Percentiles rank a stretch among this genome's conserved stretches.
These are phyloP conservation scores for Aricia agestis DNA, from an alignment of 1,140 invertebrate species.

Conservation along the genomic window DNA sequence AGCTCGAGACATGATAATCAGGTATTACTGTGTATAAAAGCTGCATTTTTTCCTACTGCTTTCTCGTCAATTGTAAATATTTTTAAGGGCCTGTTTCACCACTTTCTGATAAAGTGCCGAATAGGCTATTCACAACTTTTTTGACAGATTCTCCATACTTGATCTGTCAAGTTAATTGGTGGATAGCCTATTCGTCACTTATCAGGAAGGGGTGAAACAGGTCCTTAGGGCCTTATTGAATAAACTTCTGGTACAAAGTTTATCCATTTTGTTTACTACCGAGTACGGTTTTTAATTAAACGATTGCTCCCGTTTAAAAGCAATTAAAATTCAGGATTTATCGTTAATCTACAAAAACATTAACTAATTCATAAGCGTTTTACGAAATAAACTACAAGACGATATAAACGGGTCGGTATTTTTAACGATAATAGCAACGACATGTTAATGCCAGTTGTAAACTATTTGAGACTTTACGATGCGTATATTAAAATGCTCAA, in stretches of 20 bases:
- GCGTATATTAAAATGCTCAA: slow-evolving; percentile 7
- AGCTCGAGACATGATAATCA: not conserved
- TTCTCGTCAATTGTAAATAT: too few relatives aligned
- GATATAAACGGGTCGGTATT: slow-evolving; percentile 1
- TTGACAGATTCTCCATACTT: too few relatives aligned
- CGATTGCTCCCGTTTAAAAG: not conserved
- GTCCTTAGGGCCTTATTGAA: too few relatives aligned
- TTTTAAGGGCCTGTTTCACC: too few relatives aligned
- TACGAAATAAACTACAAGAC: slow-evolving; percentile 4
- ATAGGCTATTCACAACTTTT: too few relatives aligned
- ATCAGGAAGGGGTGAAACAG: too few relatives aligned
- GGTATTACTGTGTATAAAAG: not conserved
- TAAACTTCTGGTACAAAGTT: too few relatives aligned
- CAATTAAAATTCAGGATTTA: not conserved
- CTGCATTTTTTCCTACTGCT: not conserved
- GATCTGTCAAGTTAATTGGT: too few relatives aligned
- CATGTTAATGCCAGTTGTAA: slow-evolving; percentile 9
- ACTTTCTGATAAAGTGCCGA: too few relatives aligned
- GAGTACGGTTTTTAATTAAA: not conserved
- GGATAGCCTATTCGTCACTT: too few relatives aligned
- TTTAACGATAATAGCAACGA: slow-evolving; percentile 13
- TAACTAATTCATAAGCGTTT: slow-evolving; percentile 1
- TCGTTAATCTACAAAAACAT: not conserved
- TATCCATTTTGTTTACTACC: not conserved
- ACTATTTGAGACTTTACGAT: slow-evolving; percentile 13